Base-by-base conservation (phyloP, 2,888 invertebrate species). In the Tuberolachnus salignus region DNA sequence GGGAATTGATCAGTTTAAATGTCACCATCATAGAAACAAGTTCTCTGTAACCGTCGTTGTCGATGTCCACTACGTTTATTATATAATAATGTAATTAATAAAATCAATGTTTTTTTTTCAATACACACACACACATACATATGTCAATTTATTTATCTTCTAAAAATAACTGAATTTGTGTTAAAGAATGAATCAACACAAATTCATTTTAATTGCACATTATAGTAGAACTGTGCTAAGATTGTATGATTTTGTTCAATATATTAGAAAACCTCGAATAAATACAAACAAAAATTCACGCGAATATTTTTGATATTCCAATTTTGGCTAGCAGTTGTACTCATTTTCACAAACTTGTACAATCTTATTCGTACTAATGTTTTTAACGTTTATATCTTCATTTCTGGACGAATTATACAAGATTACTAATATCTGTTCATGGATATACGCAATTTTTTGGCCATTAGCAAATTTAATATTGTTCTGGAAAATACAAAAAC, bases 301-400 rank as follows among this genome's bases (percentile, higher is more conserved):
- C 26, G 78, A 78, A 23, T 78, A 34, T 69, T 51, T 78, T 61
- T 78, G 78, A 59, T 69, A 59, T 42, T 78, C 67, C 11, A 78
- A 34, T 51, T 69, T 69, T 23, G 78, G 78, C 11, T 78, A 69
- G n/a, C 78, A 78, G 23, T 61, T 78, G 1, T 9, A 42, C n/a
- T 59, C 23, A 13, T 61, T 78, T 51, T 69, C 51, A 44, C 78
- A 78, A 4, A 78, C 59, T 69, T 78, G 78, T 59, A 78, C 21
- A 16, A 78, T 78, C 49, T 1, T 11, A 14, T 78, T 78, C 9
- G 21, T 59, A 69, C 78, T 69, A 42, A 78, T 59, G 26, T 59
- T 59, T 51, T 78, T 78, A 34, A 69, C 61, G 23, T 78, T 46
- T 16, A 78, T 57, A 51, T 78, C 78, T 51, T 69, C 59, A 6